phyloP scores from a whole-genome alignment of 30 jellyfish, hydroid and myxozoan genomes.

The Cassiopea andromeda region DNA sequence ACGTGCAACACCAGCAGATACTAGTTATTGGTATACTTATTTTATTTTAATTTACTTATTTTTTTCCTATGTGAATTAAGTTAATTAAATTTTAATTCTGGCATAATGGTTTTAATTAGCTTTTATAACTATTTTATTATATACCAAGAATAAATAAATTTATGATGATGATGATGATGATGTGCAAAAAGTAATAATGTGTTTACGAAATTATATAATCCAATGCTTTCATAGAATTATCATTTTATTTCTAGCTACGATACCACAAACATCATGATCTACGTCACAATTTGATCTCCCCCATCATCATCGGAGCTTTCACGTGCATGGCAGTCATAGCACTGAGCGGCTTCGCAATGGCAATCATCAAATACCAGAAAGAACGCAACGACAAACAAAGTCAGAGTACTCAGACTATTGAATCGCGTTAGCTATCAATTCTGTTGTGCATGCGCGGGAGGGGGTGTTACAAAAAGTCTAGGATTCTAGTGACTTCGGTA shows the following conservation, averaged over 20 bases:
- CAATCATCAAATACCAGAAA: constrained; percentile 88
- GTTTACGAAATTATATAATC: too few species aligned
- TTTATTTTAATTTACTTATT: too few species aligned
- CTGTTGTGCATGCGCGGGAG: neutral
- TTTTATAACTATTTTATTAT: too few species aligned
- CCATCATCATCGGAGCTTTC: constrained; percentile 96
- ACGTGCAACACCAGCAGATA: too few species aligned
- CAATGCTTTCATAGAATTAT: neutral
- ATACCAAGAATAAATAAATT: too few species aligned
- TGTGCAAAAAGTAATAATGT: too few species aligned
- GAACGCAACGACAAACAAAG: constrained; percentile 77
- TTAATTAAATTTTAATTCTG: too few species aligned
- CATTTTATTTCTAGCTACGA: constrained; percentile 18
- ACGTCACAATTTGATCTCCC: constrained; percentile 90
- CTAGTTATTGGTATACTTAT: too few species aligned
- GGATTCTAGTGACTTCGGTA: neutral
- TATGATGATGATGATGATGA: too few species aligned
- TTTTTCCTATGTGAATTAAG: too few species aligned
- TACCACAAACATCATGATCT: constrained; percentile 77
- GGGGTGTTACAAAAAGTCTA: neutral
- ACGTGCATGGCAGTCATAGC: constrained; percentile 99
- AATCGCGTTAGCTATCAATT: constrained; percentile 1
- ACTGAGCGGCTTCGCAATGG: constrained; percentile 98
- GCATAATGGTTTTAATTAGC: too few species aligned
- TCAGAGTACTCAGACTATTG: constrained; percentile 70